Percentiles rank a stretch among this genome's conserved stretches.
Conservation (phyloP, 2,797 vertebrate genomes). For the Coilia nasus region DNA sequence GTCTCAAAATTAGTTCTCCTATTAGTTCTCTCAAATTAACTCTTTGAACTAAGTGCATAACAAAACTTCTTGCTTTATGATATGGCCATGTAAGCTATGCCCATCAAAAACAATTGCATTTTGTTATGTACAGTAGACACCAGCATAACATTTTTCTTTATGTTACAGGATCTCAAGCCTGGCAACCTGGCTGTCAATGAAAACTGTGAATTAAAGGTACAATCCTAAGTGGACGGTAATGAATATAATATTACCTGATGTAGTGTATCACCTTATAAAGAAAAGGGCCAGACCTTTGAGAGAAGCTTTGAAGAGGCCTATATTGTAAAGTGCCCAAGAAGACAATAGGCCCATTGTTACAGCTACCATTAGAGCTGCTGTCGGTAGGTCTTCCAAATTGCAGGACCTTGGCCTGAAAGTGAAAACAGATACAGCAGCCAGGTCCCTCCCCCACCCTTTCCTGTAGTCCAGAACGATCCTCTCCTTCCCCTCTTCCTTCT, state of each 20-base stretch:
- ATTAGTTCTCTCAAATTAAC: too few species aligned
- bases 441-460: too few species aligned
- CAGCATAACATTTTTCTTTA: slow-evolving; percentile 22
- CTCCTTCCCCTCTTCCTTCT: too few species aligned
- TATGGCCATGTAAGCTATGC: neutral
- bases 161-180: slow-evolving; percentile 80
- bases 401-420: too few species aligned
- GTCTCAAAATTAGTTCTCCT: slow-evolving; percentile 49
- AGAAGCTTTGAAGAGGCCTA: too few species aligned
- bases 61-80: neutral
- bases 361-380: too few species aligned
- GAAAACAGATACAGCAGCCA: too few species aligned
- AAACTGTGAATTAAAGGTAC: slow-evolving; percentile 85
- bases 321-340: too few species aligned
- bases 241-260: neutral
- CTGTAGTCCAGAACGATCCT: too few species aligned
- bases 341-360: too few species aligned
- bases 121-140: neutral
- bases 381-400: too few species aligned
- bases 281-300: too few species aligned
- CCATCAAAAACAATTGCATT: neutral
- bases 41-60: neutral
- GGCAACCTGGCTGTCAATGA: slow-evolving; percentile 81
- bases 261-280: neutral
- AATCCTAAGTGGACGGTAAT: neutral